Base-by-base conservation (phyloP, 1,140 invertebrate genomes). In the Bombus vancouverensis region DNA sequence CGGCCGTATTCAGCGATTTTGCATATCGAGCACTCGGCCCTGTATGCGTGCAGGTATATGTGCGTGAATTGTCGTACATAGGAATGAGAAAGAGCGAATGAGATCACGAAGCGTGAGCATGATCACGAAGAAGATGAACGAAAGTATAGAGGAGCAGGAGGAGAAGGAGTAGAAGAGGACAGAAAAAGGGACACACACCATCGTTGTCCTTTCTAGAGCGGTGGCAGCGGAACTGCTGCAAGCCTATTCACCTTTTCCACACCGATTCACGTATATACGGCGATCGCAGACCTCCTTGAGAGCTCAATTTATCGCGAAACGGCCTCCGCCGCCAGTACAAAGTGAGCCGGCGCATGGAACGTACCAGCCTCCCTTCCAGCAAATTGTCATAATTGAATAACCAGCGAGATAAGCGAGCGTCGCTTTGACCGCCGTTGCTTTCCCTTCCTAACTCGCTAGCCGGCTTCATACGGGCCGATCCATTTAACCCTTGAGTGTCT, bases 1-100 rank as follows among this genome's bases (percentile, higher is more conserved):
- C 94, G 92, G 92, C 91, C 91, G 92, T 93, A 94, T 95, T 95
- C 94, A 94, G 94, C 94, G 93, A 93, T 94, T 94, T 93, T 94
- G 93, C 92, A 94, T 95, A 93, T 93, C 88, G 92, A 91, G 87
- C 73, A 77, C 70, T 66, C 39, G 32, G 25, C 75, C 44, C 53
- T 68, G 77, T 44, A 39, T 32, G 42, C 28, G 70, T 42, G n/a
- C 18, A 34, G 6, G 66, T 65, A 57, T 89, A 47, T 91, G 85
- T 70, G 77, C 78, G 87, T 87, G 87, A 78, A 89, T 87, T 59
- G 87, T 72, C 70, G 79, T 66, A 78, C 44, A 75, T 18, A 25
- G 12, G 2, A 13, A 12, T 57, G 62, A 44, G 39, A 28, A 53
- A 37, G n/a, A 34, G 53, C n/a, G 59, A 13, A 53, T 53, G 47